Percentiles rank a stretch among this genome's conserved stretches.
Conservation (phyloP, 2,888 invertebrate species). For the Limnephilus marmoratus region DNA sequence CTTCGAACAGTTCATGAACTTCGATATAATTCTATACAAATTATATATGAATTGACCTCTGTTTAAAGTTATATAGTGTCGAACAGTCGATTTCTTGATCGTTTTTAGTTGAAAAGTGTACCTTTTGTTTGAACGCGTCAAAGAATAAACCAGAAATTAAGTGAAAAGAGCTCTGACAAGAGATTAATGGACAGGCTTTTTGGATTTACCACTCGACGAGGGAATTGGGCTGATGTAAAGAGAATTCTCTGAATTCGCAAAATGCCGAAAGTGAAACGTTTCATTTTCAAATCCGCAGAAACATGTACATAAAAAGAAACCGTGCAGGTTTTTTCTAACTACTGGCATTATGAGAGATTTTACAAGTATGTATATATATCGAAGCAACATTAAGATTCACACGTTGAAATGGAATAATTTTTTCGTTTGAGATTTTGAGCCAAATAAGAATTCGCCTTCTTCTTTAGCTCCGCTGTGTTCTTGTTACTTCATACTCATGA, state of each 20-base stretch:
- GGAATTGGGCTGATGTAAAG: background rate
- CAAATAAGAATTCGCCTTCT: no score
- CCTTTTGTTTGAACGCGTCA: background rate
- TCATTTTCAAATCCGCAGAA: background rate
- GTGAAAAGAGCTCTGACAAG: conserved; percentile 1
- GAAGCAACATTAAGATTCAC: no score
- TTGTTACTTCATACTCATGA: no score
- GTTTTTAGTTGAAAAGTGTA: background rate
- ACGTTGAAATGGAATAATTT: no score
- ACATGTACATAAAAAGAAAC: no score
- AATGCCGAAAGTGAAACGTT: background rate
- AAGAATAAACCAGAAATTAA: background rate
- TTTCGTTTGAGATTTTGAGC: no score
- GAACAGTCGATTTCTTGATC: background rate
- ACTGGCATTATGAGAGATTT: no score
- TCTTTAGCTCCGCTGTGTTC: no score
- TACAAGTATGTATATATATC: no score
- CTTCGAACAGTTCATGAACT: no score
- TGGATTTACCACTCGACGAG: background rate
- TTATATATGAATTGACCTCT: background rate
- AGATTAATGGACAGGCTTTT: conserved; percentile 10
- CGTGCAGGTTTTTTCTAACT: no score
- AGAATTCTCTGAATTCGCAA: background rate
- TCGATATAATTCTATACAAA: background rate
- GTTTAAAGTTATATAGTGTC: background rate